Percentiles rank a stretch among this genome's conserved stretches.
Evolutionary conservation across 2,113 vertebrate species (phyloP).

Genomic region (Crotalus horridus): DNA sequence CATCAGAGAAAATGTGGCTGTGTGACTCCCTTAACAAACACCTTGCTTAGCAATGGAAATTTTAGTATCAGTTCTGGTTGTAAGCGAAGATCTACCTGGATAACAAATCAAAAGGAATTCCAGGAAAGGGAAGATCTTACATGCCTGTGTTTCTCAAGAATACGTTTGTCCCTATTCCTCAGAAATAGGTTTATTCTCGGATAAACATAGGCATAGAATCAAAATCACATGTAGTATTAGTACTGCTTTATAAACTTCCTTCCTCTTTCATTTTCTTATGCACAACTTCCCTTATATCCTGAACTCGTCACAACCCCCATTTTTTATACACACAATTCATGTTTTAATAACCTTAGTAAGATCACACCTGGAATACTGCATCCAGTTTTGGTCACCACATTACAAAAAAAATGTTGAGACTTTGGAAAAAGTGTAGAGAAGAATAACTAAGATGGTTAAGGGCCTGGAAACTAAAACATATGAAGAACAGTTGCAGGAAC

Average conservation of each 20-base stretch:
- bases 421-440: not conserved
- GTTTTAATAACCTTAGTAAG: too few species aligned
- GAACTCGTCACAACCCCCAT: too few species aligned
- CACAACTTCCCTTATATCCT: too few species aligned
- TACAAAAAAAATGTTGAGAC: not conserved
- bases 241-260: too few species aligned
- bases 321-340: too few species aligned
- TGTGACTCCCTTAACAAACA: not conserved
- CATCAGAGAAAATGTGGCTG: not conserved
- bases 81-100: not conserved
- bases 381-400: too few species aligned
- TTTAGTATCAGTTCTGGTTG: not conserved
- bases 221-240: too few species aligned
- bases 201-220: too few species aligned
- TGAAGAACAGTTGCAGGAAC: not conserved
- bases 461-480: not conserved
- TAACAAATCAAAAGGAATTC: constrained; percentile 47
- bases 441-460: not conserved
- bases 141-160: not conserved
- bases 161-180: not conserved
- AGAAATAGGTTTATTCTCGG: too few species aligned
- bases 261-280: too few species aligned
- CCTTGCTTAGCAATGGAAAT: not conserved
- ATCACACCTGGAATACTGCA: too few species aligned
- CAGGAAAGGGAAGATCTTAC: not conserved